Base-by-base conservation (phyloP, 2,797 vertebrate genomes). In the Eidolon dupreanum region DNA sequence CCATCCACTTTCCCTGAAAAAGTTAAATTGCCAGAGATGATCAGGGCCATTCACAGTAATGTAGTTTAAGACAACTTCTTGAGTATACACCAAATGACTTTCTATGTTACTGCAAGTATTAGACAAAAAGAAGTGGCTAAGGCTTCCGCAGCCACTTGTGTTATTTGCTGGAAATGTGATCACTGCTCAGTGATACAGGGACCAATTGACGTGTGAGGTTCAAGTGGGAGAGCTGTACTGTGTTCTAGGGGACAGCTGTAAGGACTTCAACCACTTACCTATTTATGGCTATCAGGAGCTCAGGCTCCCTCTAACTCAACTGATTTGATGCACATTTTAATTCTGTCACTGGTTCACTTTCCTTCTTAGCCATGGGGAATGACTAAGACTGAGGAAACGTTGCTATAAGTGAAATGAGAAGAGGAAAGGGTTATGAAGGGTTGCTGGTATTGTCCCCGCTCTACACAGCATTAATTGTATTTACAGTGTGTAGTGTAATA, bases 171-270 rank as follows among this genome's bases (percentile, higher is more conserved):
- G 70, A 26, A 49, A 70, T 4, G 2, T 8, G 65, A 24, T 33
- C 10, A 2, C 24, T 0, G 0, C 49, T 31, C 16, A 78, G 63
- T 6, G 57, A 33, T 15, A 3, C 11, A 0, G 13, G 41, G 65
- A n/a, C n/a, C 53, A 36, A 12, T 0, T 8, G 41, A 36, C 0
- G 8, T 2, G 8, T 61, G 28, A 1, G 49, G 24, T 46, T 57
- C 43, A 1, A 6, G 13, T 0, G n/a, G 65, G 26, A 73, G 33
- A 26, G 8, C 33, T 3, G 0, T 16, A 26, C 9, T 10, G 5
- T 43, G 24, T 66, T 31, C 41, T 12, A 38, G 51, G 57, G 10
- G 10, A 36, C 36, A 33, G 38, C 24, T 5, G 1, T 28, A 19
- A 7, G 20, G 41, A 38, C 61, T 2, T 12, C 46, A 5, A 63